phyloP scores from a whole-genome alignment of 2,888 invertebrate genomes.

The Pristionchus fissidentatus region DNA sequence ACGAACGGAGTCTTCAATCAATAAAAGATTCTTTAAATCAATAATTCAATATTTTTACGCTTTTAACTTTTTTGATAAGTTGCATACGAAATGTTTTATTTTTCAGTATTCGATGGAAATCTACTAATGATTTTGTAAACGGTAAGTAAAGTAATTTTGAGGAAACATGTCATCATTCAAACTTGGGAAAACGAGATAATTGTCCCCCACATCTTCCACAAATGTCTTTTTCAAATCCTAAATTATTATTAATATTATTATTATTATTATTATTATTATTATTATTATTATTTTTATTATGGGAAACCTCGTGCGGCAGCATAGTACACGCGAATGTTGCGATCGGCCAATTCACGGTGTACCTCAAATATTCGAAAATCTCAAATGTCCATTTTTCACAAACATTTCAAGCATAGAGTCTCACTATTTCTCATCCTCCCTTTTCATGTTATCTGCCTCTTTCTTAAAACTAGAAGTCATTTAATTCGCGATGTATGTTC shows the following conservation, averaged over 20 bases:
- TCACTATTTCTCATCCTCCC: no score
- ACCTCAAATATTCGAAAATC: neutral
- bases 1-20: constrained; percentile 15
- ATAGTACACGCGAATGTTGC: constrained; percentile 18
- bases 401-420: no score
- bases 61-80: neutral
- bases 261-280: no score
- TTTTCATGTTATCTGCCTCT: no score
- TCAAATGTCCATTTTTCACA: no score
- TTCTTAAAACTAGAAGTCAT: neutral
- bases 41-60: neutral
- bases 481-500: neutral
- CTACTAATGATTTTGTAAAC: neutral
- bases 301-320: constrained; percentile 4
- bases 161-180: no score
- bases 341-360: neutral
- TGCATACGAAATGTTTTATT: neutral
- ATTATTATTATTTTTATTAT: no score
- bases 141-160: no score
- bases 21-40: neutral
- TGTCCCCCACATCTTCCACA: no score
- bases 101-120: neutral
- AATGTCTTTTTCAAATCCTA: no score
- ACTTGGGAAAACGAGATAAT: no score
- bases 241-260: no score